Evolutionary conservation across 2,888 invertebrate genomes (phyloP), one percentile per base, ranked within the genome.

Genomic region (Dichetophora obliterata): DNA sequence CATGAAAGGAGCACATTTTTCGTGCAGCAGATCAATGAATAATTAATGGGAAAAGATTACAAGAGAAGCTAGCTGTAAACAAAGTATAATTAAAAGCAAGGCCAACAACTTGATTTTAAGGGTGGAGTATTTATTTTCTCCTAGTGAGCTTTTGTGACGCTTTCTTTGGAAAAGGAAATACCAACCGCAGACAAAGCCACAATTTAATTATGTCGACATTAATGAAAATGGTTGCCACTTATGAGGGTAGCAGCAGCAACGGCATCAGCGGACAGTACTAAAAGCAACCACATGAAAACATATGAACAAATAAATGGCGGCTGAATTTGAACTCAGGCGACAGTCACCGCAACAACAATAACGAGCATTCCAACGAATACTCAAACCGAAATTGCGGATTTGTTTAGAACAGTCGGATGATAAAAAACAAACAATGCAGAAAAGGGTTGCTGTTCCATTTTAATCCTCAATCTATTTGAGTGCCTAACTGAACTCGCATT

Each of bases 171-270:
- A 43, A 19, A 3, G 37, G 66, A 66, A 37, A 66, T 22, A 37
- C 11, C 66, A 66, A 43, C 66, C 66, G 66, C 66, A 66, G 66
- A 66, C 66, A 19, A 19, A 43, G 22, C 48, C 66, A 22, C 66
- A 66, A 66, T 43, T 66, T 66, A 66, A 66, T 66, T 66, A 66
- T 48, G 66, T 43, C 48, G 66, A 66, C 66, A 43, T 34, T 43
- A 66, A 66, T 66, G 66, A 34, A 66, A 59, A 66, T 66, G 22
- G 37, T 22, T 37, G 43, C 43, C 66, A 66, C 66, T 66, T 14
- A 66, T 22, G 43, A 66, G 37, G 34, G 43, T 66, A 37, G 66
- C 22, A 59, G 22, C 8, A n/a, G 19, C 19, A 54, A 22, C 54
- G 19, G 22, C 8, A n/a, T 6, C 19, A 54, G 54, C 54, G 19